Conservation (phyloP, 2,797 vertebrate genomes). For the Sternarchorhynchus goeldii region DNA sequence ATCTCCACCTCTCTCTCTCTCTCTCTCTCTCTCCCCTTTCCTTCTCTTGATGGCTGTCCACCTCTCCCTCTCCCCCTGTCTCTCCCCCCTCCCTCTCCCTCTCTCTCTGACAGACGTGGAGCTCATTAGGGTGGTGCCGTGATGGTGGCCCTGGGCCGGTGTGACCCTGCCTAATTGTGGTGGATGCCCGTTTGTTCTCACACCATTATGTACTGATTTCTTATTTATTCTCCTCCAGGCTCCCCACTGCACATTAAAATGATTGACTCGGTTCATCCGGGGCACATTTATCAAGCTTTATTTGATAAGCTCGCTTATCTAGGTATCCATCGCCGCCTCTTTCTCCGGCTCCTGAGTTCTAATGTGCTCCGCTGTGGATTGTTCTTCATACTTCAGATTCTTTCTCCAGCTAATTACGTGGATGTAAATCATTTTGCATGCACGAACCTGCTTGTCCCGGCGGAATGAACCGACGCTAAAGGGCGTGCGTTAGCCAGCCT, state of each 20-base stretch:
- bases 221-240: conserved; percentile 82
- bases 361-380: conserved; percentile 68
- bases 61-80: conserved; percentile 30
- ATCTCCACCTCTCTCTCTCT: conserved; percentile 9
- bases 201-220: conserved; percentile 80
- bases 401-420: conserved; percentile 77
- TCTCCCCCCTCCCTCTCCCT: background rate
- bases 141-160: conserved; percentile 72
- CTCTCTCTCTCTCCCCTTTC: conserved; percentile 22
- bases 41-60: conserved; percentile 38
- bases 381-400: conserved; percentile 75
- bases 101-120: conserved; percentile 50
- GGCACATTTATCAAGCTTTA: conserved; percentile 79
- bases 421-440: conserved; percentile 71
- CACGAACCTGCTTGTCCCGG: conserved; percentile 72
- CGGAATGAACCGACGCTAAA: conserved; percentile 72
- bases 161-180: conserved; percentile 82
- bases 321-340: conserved; percentile 68
- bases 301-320: conserved; percentile 79
- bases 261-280: conserved; percentile 83
- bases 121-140: conserved; percentile 75
- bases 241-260: conserved; percentile 77
- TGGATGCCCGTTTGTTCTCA: conserved; percentile 79
- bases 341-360: conserved; percentile 73
- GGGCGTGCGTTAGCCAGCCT: conserved; percentile 74